These are phyloP conservation scores for Orthosia gracilis DNA, from an alignment of 2,888 invertebrate species.

Conservation along the genomic window DNA sequence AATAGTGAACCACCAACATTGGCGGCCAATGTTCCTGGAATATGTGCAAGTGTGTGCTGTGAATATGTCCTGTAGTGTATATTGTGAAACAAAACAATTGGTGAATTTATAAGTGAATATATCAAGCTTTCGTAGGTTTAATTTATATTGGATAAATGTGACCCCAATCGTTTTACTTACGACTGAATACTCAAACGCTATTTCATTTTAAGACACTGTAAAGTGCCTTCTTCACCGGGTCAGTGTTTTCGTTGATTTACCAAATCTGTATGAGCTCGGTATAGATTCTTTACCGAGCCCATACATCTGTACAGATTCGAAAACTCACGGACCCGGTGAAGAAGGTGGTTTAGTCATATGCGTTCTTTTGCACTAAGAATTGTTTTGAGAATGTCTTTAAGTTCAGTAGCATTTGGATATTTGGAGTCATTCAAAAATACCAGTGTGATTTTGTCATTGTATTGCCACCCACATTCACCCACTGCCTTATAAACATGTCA, in stretches of 20 bases:
- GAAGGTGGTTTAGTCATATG: too few species aligned
- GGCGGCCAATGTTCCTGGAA: conserved; percentile 35
- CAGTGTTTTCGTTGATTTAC: too few species aligned
- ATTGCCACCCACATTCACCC: conserved; percentile 49
- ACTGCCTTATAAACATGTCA: conserved; percentile 56
- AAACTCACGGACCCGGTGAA: too few species aligned
- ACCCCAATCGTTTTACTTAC: conserved; percentile 11
- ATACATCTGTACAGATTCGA: too few species aligned
- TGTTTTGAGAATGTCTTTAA: background rate
- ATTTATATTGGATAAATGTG: conserved; percentile 19
- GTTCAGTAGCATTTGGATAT: background rate
- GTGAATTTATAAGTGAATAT: conserved; percentile 43
- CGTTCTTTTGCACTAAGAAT: background rate
- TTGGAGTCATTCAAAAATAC: conserved; percentile 2
- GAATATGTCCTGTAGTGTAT: conserved; percentile 58
- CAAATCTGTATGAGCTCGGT: too few species aligned
- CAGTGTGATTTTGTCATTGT: conserved; percentile 10
- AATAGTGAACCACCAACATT: conserved; percentile 58
- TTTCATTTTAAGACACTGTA: background rate
- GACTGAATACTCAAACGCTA: conserved; percentile 10
- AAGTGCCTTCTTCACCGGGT: too few species aligned
- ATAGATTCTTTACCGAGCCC: too few species aligned
- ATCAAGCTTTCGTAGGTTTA: conserved; percentile 36
- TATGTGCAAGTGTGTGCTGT: conserved; percentile 54
- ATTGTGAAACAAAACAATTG: conserved; percentile 44